Evolutionary conservation across 2,113 vertebrate species (phyloP), one percentile per base, ranked within the genome.

Genomic region (Colius striatus): DNA sequence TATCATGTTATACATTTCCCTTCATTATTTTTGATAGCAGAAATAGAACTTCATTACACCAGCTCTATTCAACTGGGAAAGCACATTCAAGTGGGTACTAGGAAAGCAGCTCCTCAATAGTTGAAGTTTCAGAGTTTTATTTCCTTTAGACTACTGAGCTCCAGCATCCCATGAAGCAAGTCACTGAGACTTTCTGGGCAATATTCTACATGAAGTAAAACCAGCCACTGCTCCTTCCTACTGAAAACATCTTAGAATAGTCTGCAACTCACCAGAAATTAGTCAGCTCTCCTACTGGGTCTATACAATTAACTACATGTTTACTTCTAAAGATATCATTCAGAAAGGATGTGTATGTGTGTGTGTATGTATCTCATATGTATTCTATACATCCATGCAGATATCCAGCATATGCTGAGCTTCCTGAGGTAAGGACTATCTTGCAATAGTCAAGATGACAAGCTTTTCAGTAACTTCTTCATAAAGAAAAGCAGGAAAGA

Each of bases 341-440:
- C 36, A 78, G 75, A 65, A 81, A 29, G 20, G 34, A 67, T 2
- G 20, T 10, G 4, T n/a, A n/a, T n/a, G n/a, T 2, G 20, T 11
- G 3, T 23, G 1, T 16, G 16, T 23, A 8, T 5, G 9, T n/a
- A 3, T 14, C 1, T 21, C 6, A 36, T 4, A 11, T 7, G 21
- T 8, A 21, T 7, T 51, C 29, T 7, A 32, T 16, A 47, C 12
- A 32, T 8, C 30, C 2, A 20, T 11, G 34, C 19, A 25, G 12
- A 10, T 6, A 27, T 2, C 29, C 26, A 32, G 53, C 50, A 13
- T 3, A 9, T 16, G 38, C 25, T 66, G 74, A 47, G 16, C 3
- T 66, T 74, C 43, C 70, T 23, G 12, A 78, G 36, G 15, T 29
- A 74, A 77, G 36, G 20, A 45, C 5, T 29, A 6, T 3, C 48